A percentile compares a stretch with the other conserved stretches of the same genome.
Conservation (phyloP, 2,797 vertebrate species). For the Scyliorhinus canicula region DNA sequence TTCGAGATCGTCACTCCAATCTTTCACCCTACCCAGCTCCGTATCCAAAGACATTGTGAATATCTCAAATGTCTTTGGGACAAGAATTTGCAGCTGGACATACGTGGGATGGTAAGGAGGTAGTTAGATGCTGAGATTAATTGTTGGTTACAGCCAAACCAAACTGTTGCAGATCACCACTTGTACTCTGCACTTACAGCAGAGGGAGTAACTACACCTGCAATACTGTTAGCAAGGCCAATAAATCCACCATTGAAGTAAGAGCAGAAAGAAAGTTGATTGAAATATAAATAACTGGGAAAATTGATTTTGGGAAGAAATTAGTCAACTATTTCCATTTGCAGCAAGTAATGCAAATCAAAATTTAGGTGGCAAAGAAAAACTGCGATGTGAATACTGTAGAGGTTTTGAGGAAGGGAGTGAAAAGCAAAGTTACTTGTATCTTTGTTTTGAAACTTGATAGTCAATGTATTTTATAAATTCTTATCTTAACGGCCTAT, state of each 20-base stretch:
- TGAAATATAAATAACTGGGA: neutral
- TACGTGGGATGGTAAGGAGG: too few species aligned
- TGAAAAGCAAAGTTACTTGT: neutral
- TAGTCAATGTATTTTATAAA: neutral
- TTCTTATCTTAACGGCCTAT: neutral
- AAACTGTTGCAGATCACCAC: neutral
- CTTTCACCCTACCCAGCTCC: neutral
- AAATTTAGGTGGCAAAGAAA: neutral
- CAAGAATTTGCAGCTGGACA: neutral
- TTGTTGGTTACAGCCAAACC: neutral
- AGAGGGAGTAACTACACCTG: neutral
- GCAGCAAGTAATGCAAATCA: neutral
- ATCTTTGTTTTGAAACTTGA: neutral
- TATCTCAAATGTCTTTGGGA: neutral
- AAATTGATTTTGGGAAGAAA: neutral
- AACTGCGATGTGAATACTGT: neutral
- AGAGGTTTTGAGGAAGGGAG: neutral
- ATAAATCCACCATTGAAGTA: neutral
- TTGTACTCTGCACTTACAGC: neutral
- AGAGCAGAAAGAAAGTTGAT: neutral
- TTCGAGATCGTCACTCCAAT: neutral
- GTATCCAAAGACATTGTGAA: neutral
- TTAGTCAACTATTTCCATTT: neutral
- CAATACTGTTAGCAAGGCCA: neutral
- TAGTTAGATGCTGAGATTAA: neutral